A percentile compares a stretch with the other conserved stretches of the same genome.
phyloP scores from a whole-genome alignment of 1,140 invertebrate genomes.

The Drosophila parabipectinata region DNA sequence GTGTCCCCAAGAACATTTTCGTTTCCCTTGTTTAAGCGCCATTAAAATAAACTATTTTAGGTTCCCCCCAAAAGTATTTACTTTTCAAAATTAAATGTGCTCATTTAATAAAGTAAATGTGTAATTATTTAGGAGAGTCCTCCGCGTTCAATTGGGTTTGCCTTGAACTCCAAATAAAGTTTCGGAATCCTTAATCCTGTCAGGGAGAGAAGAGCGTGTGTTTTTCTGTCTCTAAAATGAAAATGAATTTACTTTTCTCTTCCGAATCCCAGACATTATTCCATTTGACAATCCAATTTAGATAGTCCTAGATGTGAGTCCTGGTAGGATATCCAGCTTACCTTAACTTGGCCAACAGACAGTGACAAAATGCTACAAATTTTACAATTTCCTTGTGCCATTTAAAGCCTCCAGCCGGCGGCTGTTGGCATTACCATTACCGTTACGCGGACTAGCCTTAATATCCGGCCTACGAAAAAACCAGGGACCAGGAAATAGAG shows the following conservation, averaged over 20 bases:
- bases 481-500: neutral
- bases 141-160: neutral
- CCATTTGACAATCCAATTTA: conserved; percentile 32
- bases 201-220: neutral
- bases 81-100: neutral
- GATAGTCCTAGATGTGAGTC: conserved; percentile 12
- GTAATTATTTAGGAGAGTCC: neutral
- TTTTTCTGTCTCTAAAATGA: neutral
- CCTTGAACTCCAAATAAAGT: neutral
- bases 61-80: neutral
- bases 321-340: conserved; percentile 11
- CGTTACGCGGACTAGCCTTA: conserved; percentile 71
- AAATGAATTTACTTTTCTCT: conserved; percentile 18
- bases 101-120: neutral
- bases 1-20: conserved; percentile 6
- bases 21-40: neutral
- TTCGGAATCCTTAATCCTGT: no score
- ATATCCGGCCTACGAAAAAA: conserved; percentile 54
- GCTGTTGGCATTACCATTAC: conserved; percentile 75
- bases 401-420: conserved; percentile 55
- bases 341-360: conserved; percentile 49
- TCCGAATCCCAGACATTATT: conserved; percentile 1
- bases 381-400: conserved; percentile 73
- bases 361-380: conserved; percentile 71
- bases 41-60: conserved; percentile 12